phyloP scores from a whole-genome alignment of 2,888 invertebrate genomes.

The Caenorhabditis sp. region DNA sequence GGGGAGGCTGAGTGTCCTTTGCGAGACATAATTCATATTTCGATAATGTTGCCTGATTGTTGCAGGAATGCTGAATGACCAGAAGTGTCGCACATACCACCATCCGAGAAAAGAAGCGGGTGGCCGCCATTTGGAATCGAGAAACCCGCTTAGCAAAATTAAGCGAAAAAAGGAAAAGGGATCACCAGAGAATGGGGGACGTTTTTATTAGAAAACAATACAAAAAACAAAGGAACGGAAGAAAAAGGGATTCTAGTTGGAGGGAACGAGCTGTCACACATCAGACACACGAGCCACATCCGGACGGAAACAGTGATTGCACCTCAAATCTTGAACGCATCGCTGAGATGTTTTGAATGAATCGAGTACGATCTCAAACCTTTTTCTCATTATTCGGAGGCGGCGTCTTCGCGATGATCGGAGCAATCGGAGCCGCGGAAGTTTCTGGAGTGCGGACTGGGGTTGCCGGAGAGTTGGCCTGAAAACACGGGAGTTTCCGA shows the following conservation, averaged over 20 bases:
- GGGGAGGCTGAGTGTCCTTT: slow-evolving; percentile 32
- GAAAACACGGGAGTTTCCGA: too few relatives aligned
- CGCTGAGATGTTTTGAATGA: background rate
- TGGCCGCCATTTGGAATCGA: slow-evolving; percentile 20
- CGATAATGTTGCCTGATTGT: slow-evolving; percentile 50
- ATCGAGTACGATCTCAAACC: slow-evolving; percentile 1
- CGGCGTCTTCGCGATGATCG: too few relatives aligned
- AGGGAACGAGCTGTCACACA: too few relatives aligned
- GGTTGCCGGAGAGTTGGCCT: slow-evolving; percentile 23
- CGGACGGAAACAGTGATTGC: slow-evolving; percentile 9
- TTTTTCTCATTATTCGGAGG: too few relatives aligned
- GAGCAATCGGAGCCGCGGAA: background rate
- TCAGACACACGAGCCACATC: slow-evolving; percentile 27
- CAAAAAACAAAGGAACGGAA: background rate
- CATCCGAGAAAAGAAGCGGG: slow-evolving; percentile 10
- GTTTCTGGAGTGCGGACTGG: slow-evolving; percentile 21
- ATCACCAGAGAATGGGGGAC: too few relatives aligned
- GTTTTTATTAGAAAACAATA: too few relatives aligned
- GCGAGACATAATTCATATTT: slow-evolving; percentile 47
- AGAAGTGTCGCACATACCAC: slow-evolving; percentile 45
- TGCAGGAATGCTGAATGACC: slow-evolving; percentile 51
- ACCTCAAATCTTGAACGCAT: slow-evolving; percentile 34
- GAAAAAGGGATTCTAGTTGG: background rate
- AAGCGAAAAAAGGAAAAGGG: background rate
- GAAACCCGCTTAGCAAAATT: slow-evolving; percentile 2